Percentiles rank a stretch among this genome's conserved stretches.
phyloP scores from a whole-genome alignment of 2,113 vertebrate species.

The Clarias macrocephalus region DNA sequence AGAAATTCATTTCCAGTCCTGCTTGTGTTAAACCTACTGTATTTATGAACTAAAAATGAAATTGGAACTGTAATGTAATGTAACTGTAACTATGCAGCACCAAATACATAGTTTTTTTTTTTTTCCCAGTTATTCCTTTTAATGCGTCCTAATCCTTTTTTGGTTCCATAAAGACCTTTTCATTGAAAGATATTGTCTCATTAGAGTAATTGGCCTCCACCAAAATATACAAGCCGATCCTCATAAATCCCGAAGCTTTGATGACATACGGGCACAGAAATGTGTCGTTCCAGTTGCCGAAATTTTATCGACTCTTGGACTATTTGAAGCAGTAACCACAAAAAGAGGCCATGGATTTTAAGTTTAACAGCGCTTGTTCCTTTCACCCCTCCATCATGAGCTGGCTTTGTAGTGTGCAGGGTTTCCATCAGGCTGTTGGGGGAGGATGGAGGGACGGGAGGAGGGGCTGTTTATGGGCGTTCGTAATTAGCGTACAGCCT shows the following conservation, averaged over 20 bases:
- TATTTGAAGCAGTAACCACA: slow-evolving; percentile 40
- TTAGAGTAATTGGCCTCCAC: slow-evolving; percentile 38
- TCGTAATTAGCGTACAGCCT: slow-evolving; percentile 50
- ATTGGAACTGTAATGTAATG: too few relatives aligned
- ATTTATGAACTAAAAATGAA: not conserved
- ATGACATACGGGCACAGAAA: slow-evolving; percentile 21
- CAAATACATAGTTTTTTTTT: not conserved
- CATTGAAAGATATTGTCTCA: slow-evolving; percentile 32
- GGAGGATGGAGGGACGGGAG: not conserved
- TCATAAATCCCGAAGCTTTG: slow-evolving; percentile 25
- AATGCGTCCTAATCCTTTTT: not conserved
- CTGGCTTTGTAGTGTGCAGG: slow-evolving; percentile 43
- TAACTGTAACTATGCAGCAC: not conserved
- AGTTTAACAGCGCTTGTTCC: slow-evolving; percentile 52
- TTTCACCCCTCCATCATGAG: slow-evolving; percentile 45
- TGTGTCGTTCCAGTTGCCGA: slow-evolving; percentile 4
- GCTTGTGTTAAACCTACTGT: not conserved
- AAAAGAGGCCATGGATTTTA: slow-evolving; percentile 41
- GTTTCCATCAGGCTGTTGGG: slow-evolving; percentile 22
- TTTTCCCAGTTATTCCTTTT: not conserved
- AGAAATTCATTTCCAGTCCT: not conserved
- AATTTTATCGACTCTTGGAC: slow-evolving; percentile 2
- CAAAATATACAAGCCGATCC: slow-evolving; percentile 32
- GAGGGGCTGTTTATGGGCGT: slow-evolving; percentile 39
- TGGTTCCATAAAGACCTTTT: slow-evolving; percentile 13